Conservation (phyloP, 2,113 vertebrate genomes). For the Neodontobutis hainanensis region DNA sequence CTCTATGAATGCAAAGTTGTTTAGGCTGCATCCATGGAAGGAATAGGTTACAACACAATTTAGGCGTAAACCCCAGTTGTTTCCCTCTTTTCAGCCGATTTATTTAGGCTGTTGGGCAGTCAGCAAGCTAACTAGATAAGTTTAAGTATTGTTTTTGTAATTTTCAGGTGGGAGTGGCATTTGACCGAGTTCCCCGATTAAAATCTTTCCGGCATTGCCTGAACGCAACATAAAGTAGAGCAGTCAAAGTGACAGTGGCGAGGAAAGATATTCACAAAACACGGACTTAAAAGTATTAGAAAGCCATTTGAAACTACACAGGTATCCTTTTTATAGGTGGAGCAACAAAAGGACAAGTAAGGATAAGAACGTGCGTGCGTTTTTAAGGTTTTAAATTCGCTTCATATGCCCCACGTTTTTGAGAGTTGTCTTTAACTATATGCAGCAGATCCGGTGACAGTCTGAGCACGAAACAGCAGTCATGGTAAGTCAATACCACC, state of each 20-base stretch:
- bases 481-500: constrained; percentile 60
- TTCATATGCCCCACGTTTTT: neutral
- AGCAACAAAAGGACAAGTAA: neutral
- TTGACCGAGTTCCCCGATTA: neutral
- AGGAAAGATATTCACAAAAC: neutral
- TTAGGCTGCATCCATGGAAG: too few species aligned
- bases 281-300: neutral
- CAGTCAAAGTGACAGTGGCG: constrained; percentile 32
- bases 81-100: too few species aligned
- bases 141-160: too few species aligned
- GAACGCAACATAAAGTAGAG: constrained; percentile 24
- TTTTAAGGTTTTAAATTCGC: constrained; percentile 30
- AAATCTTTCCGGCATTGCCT: constrained; percentile 24
- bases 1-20: too few species aligned
- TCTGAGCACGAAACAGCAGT: constrained; percentile 20
- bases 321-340: neutral
- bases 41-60: too few species aligned
- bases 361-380: neutral
- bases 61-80: too few species aligned
- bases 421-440: constrained; percentile 16
- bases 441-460: constrained; percentile 46
- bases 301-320: neutral
- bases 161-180: neutral
- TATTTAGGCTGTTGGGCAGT: neutral
- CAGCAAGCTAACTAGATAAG: neutral